Percentiles rank a stretch among this genome's conserved stretches.
phyloP scores from a whole-genome alignment of 2,797 vertebrate species.

The Xiphorhynchus erythropygius region DNA sequence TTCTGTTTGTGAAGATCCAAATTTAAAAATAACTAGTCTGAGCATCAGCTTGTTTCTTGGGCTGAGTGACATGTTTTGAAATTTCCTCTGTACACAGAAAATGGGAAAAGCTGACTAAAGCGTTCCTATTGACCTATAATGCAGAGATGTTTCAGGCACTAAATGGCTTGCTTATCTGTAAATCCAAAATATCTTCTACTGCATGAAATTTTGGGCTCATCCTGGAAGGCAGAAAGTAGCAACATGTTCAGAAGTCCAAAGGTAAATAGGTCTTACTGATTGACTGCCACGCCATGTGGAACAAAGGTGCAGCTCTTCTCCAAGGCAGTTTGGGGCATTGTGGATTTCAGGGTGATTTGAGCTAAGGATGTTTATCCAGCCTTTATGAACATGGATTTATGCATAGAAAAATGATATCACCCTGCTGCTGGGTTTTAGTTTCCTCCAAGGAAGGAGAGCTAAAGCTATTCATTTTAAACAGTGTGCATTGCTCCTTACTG shows the following conservation, averaged over 20 bases:
- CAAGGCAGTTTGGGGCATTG: not conserved
- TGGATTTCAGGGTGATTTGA: not conserved
- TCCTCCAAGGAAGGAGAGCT: not conserved
- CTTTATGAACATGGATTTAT: not conserved
- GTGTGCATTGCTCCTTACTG: not conserved
- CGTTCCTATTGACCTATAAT: constrained; percentile 52
- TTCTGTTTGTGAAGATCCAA: constrained; percentile 40
- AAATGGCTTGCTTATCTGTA: not conserved
- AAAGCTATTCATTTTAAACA: not conserved
- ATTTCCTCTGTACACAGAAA: constrained; percentile 32
- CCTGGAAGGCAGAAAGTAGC: not conserved
- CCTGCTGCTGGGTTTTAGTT: not conserved
- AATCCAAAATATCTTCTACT: not conserved
- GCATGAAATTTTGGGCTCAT: not conserved
- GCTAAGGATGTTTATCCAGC: not conserved
- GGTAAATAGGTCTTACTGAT: not conserved
- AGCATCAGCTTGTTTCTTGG: constrained; percentile 60
- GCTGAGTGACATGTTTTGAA: constrained; percentile 65
- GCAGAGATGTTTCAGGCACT: not conserved
- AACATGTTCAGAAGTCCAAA: not conserved
- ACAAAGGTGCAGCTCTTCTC: not conserved
- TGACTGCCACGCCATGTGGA: not conserved
- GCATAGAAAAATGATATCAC: not conserved
- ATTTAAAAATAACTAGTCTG: constrained; percentile 42
- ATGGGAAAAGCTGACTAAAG: constrained; percentile 58